Base-by-base conservation (phyloP, 2,113 vertebrate species). In the Poeciliopsis turrubarensis region DNA sequence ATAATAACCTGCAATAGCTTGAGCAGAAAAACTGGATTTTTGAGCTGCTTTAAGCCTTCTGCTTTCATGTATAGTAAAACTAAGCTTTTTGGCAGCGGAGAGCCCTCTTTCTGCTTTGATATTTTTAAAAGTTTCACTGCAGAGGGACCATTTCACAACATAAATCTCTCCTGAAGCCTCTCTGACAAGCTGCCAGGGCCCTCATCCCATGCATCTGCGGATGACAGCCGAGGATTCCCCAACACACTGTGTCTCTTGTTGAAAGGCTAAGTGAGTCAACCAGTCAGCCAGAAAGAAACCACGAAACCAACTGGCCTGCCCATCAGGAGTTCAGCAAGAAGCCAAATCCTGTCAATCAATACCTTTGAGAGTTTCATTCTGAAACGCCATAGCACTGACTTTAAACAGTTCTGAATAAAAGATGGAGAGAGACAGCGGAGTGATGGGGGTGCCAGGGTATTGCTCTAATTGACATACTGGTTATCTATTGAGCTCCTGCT, bases 171-270 rank as follows among this genome's bases (percentile, higher is more conserved):
- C 73, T 78, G 73, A 80, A 88, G 69, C 70, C 73, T 67, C 68
- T 77, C 67, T 87, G 81, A 83, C 81, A 78, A 70, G 77, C 80
- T 85, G 78, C 74, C 78, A 74, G 62, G 68, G 72, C 72, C 39
- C 74, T 84, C 72, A 76, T 78, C 70, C 71, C 17, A 32, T 74
- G 72, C 14, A 39, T 73, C 47, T 66, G 73, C 47, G 70, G 60
- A 83, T 70, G 68, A 72, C 73, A 61, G 74, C 14, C 19, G 65
- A 88, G 84, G 81, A 87, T 81, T 85, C 84, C 85, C 88, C 73
- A 51, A 68, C 72, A 85, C 83, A 47, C 72, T 60, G 72, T 31
- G 61, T 78, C 69, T 67, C 73, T 74, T 70, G 77, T 74, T 83
- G 78, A 70, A 81, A 68, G 71, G 63, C 66, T 73, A 68, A 79